Evolutionary conservation across 2,113 vertebrate species (phyloP).

Genomic region (Bubo scandiacus): DNA sequence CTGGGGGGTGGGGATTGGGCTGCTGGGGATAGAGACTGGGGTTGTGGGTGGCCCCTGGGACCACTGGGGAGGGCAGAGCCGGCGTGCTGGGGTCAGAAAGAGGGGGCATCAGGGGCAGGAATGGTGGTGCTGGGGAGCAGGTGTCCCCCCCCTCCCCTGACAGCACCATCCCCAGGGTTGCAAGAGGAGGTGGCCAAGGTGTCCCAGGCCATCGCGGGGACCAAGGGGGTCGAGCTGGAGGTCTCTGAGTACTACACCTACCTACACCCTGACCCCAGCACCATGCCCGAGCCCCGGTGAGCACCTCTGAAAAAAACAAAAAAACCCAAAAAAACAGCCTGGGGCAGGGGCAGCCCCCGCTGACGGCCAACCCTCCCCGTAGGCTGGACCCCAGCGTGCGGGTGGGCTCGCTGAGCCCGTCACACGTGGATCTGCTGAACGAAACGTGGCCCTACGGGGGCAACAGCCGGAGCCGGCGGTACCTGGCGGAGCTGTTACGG

Average conservation of each 20-base stretch:
- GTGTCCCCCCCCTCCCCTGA: not conserved
- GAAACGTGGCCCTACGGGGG: not conserved
- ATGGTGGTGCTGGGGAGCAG: not conserved
- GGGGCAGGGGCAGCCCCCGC: fast-evolving
- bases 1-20: too few species aligned
- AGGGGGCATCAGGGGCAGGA: not conserved
- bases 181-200: not conserved
- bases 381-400: not conserved
- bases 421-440: not conserved
- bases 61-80: not conserved
- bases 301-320: not conserved
- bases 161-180: not conserved
- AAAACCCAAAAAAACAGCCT: fast-evolving
- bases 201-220: not conserved
- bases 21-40: not conserved
- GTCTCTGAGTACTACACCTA: not conserved
- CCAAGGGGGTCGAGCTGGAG: not conserved
- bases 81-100: not conserved
- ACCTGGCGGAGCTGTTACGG: not conserved
- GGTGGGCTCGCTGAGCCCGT: not conserved
- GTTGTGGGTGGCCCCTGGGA: not conserved
- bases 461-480: not conserved
- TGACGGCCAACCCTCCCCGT: fast-evolving
- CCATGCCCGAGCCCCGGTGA: constrained; percentile 12
- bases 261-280: not conserved